These are phyloP conservation scores for Danio rerio DNA, from an alignment of 2,113 vertebrate species.

Conservation along the genomic window GRCz12tu NC_133178.1:56083501-56084000, in stretches of 20 bases:
- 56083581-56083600: constrained; percentile 50
- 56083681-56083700: not conserved
- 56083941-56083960: constrained; percentile 34
- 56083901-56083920: constrained; percentile 59
- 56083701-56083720: not conserved
- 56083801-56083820: not conserved
- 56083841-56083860: not conserved
- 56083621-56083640: not conserved
- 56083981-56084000: not conserved
- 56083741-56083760: not conserved
- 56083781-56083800: not conserved
- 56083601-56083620: not conserved
- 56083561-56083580: constrained; percentile 69
- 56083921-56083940: constrained; percentile 59
- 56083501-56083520: constrained; percentile 58
- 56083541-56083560: constrained; percentile 69
- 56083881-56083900: constrained; percentile 54
- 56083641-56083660: not conserved
- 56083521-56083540: constrained; percentile 72
- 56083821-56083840: not conserved
- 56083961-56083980: constrained; percentile 38
- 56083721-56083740: not conserved
- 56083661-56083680: not conserved
- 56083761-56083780: not conserved
- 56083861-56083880: constrained; percentile 45